Evolutionary conservation across 2,888 invertebrate genomes (phyloP), one percentile per base, ranked within the genome.

Genomic region (Heliothis peltigera): DNA sequence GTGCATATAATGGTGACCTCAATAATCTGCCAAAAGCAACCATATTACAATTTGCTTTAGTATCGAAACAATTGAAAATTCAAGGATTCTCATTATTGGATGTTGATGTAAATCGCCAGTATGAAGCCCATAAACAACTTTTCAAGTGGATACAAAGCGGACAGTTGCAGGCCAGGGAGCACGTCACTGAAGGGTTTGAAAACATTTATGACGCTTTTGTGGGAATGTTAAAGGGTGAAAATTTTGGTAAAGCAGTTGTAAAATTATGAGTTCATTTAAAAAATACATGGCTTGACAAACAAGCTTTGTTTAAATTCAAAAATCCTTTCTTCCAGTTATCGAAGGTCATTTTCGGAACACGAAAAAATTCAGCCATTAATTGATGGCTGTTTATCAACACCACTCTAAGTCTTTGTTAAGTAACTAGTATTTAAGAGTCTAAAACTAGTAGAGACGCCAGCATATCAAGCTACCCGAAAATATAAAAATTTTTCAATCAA

Each of bases 221-320:
- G 44, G 96, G 95, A 19, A 95, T 97, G 93, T 88, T 95, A 1
- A 86, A 85, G 6, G 97, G 97, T 6, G 95, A 96, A 47, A 97
- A 97, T 84, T 85, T 88, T 22, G 97, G 97, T 19, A 97, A 97
- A 89, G 96, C 97, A 52, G 92, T 97, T 70, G 95, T 97, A 44
- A 95, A 96, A 91, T 19, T 96, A 88, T 74, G 73, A 77, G 52
- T 56, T 68, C 12, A n/a, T n/a, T n/a, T n/a, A n/a, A n/a, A n/a
- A n/a, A n/a, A n/a, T n/a, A n/a, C n/a, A n/a, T n/a, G n/a, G n/a
- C n/a, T n/a, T n/a, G n/a, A n/a, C n/a, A n/a, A n/a, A n/a, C n/a
- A n/a, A n/a, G n/a, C n/a, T n/a, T n/a, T n/a, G n/a, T n/a, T n/a
- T n/a, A n/a, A n/a, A n/a, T n/a, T n/a, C n/a, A n/a, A n/a, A n/a